Evolutionary conservation across 2,797 vertebrate genomes (phyloP).

Genomic region (Myoxocephalus aenaeus): DNA sequence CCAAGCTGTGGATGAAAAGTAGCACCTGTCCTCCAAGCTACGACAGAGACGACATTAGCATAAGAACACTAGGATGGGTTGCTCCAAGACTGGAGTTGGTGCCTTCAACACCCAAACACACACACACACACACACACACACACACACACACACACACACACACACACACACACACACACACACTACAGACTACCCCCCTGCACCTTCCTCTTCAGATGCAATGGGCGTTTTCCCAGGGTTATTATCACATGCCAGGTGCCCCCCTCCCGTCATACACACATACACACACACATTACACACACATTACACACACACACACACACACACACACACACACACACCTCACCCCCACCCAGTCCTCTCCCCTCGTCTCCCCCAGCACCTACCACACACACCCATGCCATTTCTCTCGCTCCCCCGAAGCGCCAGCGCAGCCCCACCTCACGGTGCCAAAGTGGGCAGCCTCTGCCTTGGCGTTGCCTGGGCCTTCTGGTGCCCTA

Average conservation of each 20-base stretch:
- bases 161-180: conserved; percentile 36
- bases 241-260: conserved; percentile 77
- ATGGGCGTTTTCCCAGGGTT: conserved; percentile 79
- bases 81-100: conserved; percentile 46
- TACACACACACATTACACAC: conserved; percentile 33
- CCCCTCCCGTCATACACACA: conserved; percentile 27
- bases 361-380: conserved; percentile 53
- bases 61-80: conserved; percentile 54
- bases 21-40: conserved; percentile 62
- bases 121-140: conserved; percentile 36
- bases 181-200: conserved; percentile 17
- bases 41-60: conserved; percentile 59
- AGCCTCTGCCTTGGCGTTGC: conserved; percentile 84
- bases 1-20: conserved; percentile 55
- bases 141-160: conserved; percentile 30
- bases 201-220: conserved; percentile 72
- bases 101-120: conserved; percentile 40
- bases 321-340: conserved; percentile 28
- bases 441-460: conserved; percentile 85
- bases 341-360: conserved; percentile 35
- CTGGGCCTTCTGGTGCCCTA: conserved; percentile 87
- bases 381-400: conserved; percentile 70
- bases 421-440: conserved; percentile 78
- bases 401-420: conserved; percentile 79
- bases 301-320: conserved; percentile 32